A percentile compares a stretch with the other conserved stretches of the same genome.
These are phyloP conservation scores for Drosophila lacicola DNA, from an alignment of 2,888 invertebrate species.

Conservation along the genomic window DNA sequence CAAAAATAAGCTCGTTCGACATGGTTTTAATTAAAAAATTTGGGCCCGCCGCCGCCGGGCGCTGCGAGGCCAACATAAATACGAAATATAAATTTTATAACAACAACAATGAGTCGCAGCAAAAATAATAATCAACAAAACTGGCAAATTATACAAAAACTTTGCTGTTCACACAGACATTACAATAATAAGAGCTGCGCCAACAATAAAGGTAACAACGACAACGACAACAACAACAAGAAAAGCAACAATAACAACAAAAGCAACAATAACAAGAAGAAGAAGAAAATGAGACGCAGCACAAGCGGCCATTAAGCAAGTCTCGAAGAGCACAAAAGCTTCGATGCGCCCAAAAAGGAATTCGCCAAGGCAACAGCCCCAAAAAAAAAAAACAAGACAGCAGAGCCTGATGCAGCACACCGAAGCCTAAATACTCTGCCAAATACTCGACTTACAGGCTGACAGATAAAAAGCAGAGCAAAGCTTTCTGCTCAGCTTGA, in stretches of 20 bases:
- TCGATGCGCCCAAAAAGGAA: conserved; percentile 33
- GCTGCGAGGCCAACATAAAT: conserved; percentile 41
- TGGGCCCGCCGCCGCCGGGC: conserved; percentile 18
- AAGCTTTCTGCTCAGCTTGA: too few relatives aligned
- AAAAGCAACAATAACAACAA: conserved; percentile 25
- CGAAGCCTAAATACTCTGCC: too few relatives aligned
- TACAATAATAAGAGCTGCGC: conserved; percentile 33
- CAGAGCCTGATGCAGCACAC: neutral
- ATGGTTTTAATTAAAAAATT: conserved; percentile 49
- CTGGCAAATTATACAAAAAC: conserved; percentile 45
- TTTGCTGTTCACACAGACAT: conserved; percentile 41
- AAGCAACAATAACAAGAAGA: conserved; percentile 1
- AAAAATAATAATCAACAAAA: conserved; percentile 43
- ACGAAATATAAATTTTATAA: conserved; percentile 27
- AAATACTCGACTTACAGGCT: too few relatives aligned
- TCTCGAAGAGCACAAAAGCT: conserved; percentile 47
- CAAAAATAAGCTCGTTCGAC: conserved; percentile 19
- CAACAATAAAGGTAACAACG: conserved; percentile 20
- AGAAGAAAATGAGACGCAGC: neutral
- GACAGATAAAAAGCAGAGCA: too few relatives aligned
- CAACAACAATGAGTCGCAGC: conserved; percentile 31
- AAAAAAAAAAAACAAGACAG: conserved; percentile 2
- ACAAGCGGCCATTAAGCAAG: conserved; percentile 46
- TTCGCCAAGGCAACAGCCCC: conserved; percentile 11
- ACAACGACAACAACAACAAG: conserved; percentile 22